phyloP scores from a whole-genome alignment of 1,140 invertebrate species.

The Chironomus tepperi region DNA sequence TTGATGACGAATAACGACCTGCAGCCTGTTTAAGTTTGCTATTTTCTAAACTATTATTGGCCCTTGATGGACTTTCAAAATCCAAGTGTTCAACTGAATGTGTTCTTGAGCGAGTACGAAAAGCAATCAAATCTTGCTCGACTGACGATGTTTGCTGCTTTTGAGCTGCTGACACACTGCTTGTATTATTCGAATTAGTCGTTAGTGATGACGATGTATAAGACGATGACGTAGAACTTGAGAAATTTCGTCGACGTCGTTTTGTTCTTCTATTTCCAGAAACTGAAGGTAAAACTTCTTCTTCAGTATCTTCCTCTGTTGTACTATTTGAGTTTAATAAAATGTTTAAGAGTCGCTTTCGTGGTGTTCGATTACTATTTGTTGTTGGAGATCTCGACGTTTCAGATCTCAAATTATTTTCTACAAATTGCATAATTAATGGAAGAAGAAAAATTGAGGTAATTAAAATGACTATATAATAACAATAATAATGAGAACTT shows the following conservation, averaged over 20 bases:
- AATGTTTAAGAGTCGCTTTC: conserved; percentile 25
- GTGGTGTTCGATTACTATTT: conserved; percentile 30
- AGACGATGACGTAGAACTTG: conserved; percentile 32
- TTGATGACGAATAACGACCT: conserved; percentile 9
- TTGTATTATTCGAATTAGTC: conserved; percentile 35
- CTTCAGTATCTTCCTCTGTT: conserved; percentile 30
- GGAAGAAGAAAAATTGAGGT: too few relatives aligned
- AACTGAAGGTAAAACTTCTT: conserved; percentile 28
- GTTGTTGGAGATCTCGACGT: conserved; percentile 21
- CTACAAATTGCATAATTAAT: neutral
- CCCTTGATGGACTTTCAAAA: neutral
- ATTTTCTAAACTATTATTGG: neutral
- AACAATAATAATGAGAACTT: conserved; percentile 25
- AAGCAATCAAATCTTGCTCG: conserved; percentile 35
- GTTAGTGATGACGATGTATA: conserved; percentile 31
- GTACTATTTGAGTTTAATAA: conserved; percentile 26
- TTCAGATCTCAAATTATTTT: conserved; percentile 1
- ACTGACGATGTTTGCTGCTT: conserved; percentile 16
- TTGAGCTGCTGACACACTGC: conserved; percentile 23
- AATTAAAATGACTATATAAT: too few relatives aligned
- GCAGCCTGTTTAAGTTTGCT: neutral
- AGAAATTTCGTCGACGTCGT: conserved; percentile 34
- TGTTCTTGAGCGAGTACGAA: conserved; percentile 35
- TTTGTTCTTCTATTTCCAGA: conserved; percentile 25
- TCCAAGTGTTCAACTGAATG: neutral